Evolutionary conservation across 2,888 invertebrate species (phyloP).

Genomic region (Macropis europaea): DNA sequence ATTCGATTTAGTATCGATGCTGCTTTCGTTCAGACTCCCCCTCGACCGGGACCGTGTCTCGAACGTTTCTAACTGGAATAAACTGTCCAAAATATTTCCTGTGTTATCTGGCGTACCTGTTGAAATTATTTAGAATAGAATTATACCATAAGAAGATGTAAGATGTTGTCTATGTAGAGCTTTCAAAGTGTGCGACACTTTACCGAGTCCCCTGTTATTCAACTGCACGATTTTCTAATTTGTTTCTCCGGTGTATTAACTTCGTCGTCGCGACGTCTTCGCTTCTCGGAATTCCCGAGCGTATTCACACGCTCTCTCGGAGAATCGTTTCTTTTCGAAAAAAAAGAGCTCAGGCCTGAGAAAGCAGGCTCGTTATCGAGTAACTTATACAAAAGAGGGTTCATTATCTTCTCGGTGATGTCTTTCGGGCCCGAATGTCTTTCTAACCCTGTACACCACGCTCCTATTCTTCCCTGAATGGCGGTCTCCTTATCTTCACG

Average conservation of each 20-base stretch:
- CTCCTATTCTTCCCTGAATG: constrained; percentile 58
- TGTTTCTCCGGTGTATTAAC: too few relatives aligned
- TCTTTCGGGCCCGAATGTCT: constrained; percentile 54
- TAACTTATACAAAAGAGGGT: constrained; percentile 52
- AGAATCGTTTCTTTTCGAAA: background rate
- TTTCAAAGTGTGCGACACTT: too few relatives aligned
- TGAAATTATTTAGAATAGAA: too few relatives aligned
- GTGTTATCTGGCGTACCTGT: too few relatives aligned
- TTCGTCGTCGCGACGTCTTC: background rate
- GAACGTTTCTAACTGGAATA: too few relatives aligned
- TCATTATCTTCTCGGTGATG: constrained; percentile 56
- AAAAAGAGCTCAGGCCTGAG: background rate
- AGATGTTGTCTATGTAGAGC: too few relatives aligned
- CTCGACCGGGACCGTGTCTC: too few relatives aligned
- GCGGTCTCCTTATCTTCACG: constrained; percentile 73
- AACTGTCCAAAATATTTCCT: too few relatives aligned
- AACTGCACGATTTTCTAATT: too few relatives aligned
- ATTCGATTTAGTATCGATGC: constrained; percentile 35
- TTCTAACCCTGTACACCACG: constrained; percentile 46
- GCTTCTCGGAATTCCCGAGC: background rate
- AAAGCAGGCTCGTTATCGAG: constrained; percentile 46
- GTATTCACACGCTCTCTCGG: constrained; percentile 6
- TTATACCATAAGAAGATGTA: too few relatives aligned
- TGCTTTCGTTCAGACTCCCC: background rate
- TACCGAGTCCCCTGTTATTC: too few relatives aligned